phyloP scores from a whole-genome alignment of 2,113 vertebrate genomes.

The Gallinago paraguaiae region DNA sequence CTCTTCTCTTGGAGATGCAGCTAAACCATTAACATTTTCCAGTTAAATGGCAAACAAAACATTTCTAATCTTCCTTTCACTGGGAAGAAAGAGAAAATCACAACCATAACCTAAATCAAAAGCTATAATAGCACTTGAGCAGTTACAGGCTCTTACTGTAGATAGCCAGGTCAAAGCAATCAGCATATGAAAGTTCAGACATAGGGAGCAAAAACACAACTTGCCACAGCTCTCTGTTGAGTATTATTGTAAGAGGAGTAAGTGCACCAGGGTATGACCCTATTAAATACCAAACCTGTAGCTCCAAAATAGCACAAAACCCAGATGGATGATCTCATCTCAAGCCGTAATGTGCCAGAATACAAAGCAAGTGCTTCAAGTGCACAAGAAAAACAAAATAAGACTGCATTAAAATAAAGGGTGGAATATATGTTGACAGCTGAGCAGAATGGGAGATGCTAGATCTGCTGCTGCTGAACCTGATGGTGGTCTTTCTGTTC shows the following conservation, averaged over 20 bases:
- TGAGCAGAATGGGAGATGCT: not conserved
- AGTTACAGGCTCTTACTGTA: not conserved
- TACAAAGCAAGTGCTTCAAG: constrained; percentile 29
- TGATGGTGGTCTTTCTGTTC: not conserved
- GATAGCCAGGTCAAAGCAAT: constrained; percentile 21
- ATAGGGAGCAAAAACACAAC: not conserved
- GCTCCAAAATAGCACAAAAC: constrained; percentile 22
- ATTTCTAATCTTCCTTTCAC: constrained; percentile 9
- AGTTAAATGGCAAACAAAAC: constrained; percentile 42
- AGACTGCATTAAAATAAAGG: not conserved
- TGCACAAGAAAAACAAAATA: not conserved
- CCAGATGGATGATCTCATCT: constrained; percentile 39
- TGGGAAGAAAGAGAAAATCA: constrained; percentile 19
- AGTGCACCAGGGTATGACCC: constrained; percentile 15
- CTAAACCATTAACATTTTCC: constrained; percentile 10
- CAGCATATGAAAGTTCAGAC: constrained; percentile 30
- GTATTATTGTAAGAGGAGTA: not conserved
- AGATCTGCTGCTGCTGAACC: not conserved
- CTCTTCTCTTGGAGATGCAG: not conserved
- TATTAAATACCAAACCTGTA: constrained; percentile 52
- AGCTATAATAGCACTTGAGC: not conserved
- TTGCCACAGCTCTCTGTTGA: not conserved
- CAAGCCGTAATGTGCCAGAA: not conserved
- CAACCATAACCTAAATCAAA: constrained; percentile 21
- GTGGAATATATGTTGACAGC: not conserved